phyloP scores from a whole-genome alignment of 2,113 vertebrate genomes.

The Chaetura pelagica region DNA sequence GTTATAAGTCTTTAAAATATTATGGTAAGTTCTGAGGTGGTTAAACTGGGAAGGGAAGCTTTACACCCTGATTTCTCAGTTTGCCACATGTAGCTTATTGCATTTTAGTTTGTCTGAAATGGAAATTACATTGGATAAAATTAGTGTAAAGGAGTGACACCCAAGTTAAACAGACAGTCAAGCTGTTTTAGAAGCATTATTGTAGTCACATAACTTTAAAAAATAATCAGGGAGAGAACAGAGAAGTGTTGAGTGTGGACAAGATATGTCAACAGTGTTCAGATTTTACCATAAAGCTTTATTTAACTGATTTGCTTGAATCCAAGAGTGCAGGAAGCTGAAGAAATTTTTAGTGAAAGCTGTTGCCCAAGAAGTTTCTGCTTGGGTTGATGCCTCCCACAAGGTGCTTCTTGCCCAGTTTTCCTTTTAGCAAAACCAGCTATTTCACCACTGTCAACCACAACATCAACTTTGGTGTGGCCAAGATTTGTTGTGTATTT shows the following conservation, averaged over 20 bases:
- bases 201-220: background rate
- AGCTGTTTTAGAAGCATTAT: background rate
- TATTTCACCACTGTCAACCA: background rate
- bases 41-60: background rate
- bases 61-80: background rate
- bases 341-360: background rate
- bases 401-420: background rate
- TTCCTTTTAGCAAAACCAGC: background rate
- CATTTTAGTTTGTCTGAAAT: background rate
- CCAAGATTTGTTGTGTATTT: background rate
- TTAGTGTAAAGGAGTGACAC: background rate
- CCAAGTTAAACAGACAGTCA: background rate
- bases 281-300: background rate
- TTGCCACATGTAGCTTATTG: background rate
- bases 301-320: background rate
- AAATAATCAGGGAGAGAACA: background rate
- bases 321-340: background rate
- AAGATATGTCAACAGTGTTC: background rate
- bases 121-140: background rate
- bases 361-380: background rate
- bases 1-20: background rate
- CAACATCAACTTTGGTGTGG: background rate
- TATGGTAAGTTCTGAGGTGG: background rate
- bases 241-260: background rate
- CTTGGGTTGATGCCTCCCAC: background rate